Evolutionary conservation across 2,888 invertebrate genomes (phyloP).

Genomic region (Hermodice carunculata): DNA sequence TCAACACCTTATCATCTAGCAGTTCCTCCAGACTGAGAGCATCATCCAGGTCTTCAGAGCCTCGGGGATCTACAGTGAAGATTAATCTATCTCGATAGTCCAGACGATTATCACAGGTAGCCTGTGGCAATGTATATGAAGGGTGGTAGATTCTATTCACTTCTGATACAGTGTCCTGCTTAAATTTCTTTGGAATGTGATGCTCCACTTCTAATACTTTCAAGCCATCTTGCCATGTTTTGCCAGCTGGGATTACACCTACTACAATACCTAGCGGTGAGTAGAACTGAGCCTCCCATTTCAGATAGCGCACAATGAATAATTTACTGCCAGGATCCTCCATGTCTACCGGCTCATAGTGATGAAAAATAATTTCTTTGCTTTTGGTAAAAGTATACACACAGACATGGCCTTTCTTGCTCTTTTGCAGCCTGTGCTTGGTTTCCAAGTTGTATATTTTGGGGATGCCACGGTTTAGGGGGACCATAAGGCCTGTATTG

Average conservation of each 20-base stretch:
- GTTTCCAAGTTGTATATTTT: conserved; percentile 52
- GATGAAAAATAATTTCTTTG: conserved; percentile 48
- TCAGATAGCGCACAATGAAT: conserved; percentile 59
- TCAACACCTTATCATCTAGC: conserved; percentile 73
- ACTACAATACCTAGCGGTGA: conserved; percentile 59
- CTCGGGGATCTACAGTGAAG: conserved; percentile 94
- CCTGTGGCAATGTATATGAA: conserved; percentile 49
- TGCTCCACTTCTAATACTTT: conserved; percentile 54
- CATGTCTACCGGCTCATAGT: conserved; percentile 50
- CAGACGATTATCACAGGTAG: conserved; percentile 59
- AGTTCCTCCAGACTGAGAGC: conserved; percentile 86
- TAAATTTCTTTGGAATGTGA: conserved; percentile 44
- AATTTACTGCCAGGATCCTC: conserved; percentile 46
- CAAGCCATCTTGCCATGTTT: conserved; percentile 44
- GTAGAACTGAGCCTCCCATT: conserved; percentile 53
- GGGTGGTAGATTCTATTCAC: conserved; percentile 40
- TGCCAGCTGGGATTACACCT: conserved; percentile 50
- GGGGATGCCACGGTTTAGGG: conserved; percentile 53
- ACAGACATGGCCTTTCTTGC: conserved; percentile 47
- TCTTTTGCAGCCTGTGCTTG: conserved; percentile 31
- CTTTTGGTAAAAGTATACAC: conserved; percentile 50
- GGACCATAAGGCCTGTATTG: conserved; percentile 55
- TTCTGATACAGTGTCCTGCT: conserved; percentile 41
- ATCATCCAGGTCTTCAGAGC: conserved; percentile 94
- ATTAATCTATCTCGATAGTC: conserved; percentile 75